phyloP scores from a whole-genome alignment of 2,797 vertebrate genomes.

The Geotrypetes seraphini region DNA sequence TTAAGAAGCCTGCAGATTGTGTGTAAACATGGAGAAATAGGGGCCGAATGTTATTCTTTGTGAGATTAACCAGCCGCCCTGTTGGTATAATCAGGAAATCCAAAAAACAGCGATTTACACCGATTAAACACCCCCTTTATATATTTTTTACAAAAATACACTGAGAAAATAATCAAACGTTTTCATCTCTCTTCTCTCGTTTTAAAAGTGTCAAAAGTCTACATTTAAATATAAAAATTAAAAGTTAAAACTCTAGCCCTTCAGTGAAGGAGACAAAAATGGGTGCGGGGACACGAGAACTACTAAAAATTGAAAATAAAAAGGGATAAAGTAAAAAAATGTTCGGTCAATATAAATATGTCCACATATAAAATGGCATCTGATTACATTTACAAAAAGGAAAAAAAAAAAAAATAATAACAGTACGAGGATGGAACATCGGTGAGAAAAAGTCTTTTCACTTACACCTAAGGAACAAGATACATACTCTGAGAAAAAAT shows the following conservation, averaged over 20 bases:
- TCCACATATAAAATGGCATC: slow-evolving; percentile 98
- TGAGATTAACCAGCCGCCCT: slow-evolving; percentile 84
- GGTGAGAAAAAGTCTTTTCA: slow-evolving; percentile 75
- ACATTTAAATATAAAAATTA: slow-evolving; percentile 99
- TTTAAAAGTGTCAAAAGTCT: slow-evolving; percentile 98
- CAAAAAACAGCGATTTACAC: slow-evolving; percentile 95
- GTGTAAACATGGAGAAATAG: slow-evolving; percentile 92
- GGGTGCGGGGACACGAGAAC: slow-evolving; percentile 80
- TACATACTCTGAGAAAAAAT: slow-evolving; percentile 78
- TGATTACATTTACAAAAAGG: slow-evolving; percentile 84
- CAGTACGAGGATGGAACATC: slow-evolving; percentile 77
- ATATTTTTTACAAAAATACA: slow-evolving; percentile 99
- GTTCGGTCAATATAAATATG: slow-evolving; percentile 98
- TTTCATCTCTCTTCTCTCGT: slow-evolving; percentile 86
- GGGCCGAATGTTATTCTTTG: slow-evolving; percentile 60
- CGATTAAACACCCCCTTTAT: slow-evolving; percentile 92
- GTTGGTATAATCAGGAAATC: slow-evolving; percentile 88
- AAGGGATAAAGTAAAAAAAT: slow-evolving; percentile 57
- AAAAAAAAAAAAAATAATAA: too few species aligned
- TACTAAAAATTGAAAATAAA: slow-evolving; percentile 59
- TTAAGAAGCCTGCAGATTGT: slow-evolving; percentile 93
- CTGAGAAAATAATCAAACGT: slow-evolving; percentile 99
- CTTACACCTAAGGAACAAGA: slow-evolving; percentile 71
- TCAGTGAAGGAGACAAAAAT: slow-evolving; percentile 97
- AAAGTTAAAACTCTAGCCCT: slow-evolving; percentile 99